Evolutionary conservation across 2,797 vertebrate species (phyloP), one percentile per base, ranked within the genome.

Genomic region (Coccyzus lansbergi): DNA sequence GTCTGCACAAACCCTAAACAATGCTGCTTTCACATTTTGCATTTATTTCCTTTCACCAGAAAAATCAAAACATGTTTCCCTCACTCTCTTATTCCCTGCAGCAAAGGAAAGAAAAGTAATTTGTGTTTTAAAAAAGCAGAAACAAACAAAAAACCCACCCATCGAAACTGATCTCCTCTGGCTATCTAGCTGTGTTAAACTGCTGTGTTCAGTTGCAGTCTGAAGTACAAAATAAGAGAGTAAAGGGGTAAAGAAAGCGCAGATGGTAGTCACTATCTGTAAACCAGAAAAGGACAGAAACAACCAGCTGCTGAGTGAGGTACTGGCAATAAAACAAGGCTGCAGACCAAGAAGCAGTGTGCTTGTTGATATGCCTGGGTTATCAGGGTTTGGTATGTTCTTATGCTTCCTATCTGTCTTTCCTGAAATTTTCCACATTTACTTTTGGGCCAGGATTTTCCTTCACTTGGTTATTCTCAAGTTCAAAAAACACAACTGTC

Each of bases 261-360:
- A 95, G 68, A 67, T 92, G 77, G 65, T 33, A 87, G 14, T 51
- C 6, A 9, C 64, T 44, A 26, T 80, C 77, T 94, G 68, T 86
- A 96, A 90, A 86, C 40, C 38, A 59, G 60, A 79, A 91, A 96
- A 95, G 59, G 72, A 56, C 72, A 78, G 55, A 74, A 84, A 29
- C 33, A 89, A 63, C 64, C 83, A 95, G 85, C 70, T 91, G 62
- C 85, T 60, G 88, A 77, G 56, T 40, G 55, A 85, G 76, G 67
- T 88, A 77, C 5, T 79, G 70, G 69, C 60, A 84, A 38, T 77
- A 71, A 83, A 88, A 44, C 33, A 7, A 28, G 82, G 46, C 71
- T 89, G 63, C 62, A 86, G 74, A 80, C 52, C 48, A 40, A 56
- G n/a, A 16, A 56, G 38, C 76, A n/a, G 80, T 88, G 58, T 78